Base-by-base conservation (phyloP, 2,888 invertebrate genomes). In the Eupithecia vulgata region DNA sequence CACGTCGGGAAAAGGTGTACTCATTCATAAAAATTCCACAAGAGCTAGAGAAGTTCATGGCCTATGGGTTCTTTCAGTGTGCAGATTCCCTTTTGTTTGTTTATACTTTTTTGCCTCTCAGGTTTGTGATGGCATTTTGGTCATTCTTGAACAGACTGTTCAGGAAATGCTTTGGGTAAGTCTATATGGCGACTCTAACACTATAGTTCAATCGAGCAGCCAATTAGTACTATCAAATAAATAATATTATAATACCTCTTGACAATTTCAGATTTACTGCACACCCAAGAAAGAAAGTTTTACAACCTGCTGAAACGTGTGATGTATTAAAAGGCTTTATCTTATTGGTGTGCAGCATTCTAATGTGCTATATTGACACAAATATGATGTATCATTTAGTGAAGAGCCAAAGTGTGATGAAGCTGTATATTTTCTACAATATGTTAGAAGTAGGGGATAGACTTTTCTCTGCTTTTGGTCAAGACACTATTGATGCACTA, bases 401-500 rank as follows among this genome's bases (percentile, higher is more conserved):
- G 65, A 98, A 98, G 89, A 99, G 99, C 84, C 99, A 99, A 88
- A 99, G 99, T 80, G 99, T 99, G 77, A 99, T 99, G 91, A 99
- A 99, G 88, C 94, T 99, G 80, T 99, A 99, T 88, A 99, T 99
- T 88, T 99, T 99, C 94, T 99, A 98, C 91, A 99, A 99, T 90
- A 99, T 99, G 99, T 94, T 99, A 75, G 99, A 99, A 95, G 99
- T 99, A 68, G 99, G 98, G 17, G 99, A 99, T 92, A 95, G 99
- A 78, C 93, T 99, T 79, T 97, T 99, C 87, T 99, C 99, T 73
- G 98, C 98, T 45, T 98, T 99, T 93, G 99, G 99, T 0, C 99
- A 99, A 93, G 99, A 99, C 87, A 98, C 98, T 12, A 97, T 99
- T 78, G 99, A 99, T 95, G 98, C 99, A 4, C 93, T 99, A 64